Evolutionary conservation across 2,113 vertebrate genomes (phyloP).

Genomic region (Pavo muticus): DNA sequence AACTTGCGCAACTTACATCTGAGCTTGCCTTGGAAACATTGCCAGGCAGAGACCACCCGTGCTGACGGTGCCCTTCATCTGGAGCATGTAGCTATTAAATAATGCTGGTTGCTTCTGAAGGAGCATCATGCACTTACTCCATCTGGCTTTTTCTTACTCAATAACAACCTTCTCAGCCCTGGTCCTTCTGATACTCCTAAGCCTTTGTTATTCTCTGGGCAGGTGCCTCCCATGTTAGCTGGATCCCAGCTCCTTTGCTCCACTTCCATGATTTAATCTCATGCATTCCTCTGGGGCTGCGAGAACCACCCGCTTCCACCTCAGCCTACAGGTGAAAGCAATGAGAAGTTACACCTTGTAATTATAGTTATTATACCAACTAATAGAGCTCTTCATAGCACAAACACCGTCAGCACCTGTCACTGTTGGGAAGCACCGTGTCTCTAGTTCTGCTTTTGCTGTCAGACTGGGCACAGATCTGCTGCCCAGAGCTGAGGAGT

Average conservation of each 20-base stretch:
- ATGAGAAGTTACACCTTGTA: slow-evolving; percentile 37
- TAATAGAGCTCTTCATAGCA: slow-evolving; percentile 44
- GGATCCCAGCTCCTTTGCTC: slow-evolving; percentile 16
- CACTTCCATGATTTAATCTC: slow-evolving; percentile 35
- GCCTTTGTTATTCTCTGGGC: not conserved
- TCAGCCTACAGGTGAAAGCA: slow-evolving; percentile 65
- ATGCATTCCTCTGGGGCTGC: slow-evolving; percentile 41
- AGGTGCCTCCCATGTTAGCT: slow-evolving; percentile 28
- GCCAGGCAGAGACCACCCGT: slow-evolving; percentile 37
- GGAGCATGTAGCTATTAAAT: not conserved
- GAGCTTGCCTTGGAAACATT: not conserved
- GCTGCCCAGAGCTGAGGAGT: not conserved
- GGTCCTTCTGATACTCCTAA: not conserved
- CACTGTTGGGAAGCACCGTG: slow-evolving; percentile 7
- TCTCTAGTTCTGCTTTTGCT: slow-evolving; percentile 4
- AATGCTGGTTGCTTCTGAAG: not conserved
- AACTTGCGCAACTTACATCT: slow-evolving; percentile 16
- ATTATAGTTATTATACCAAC: slow-evolving; percentile 63
- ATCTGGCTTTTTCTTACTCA: not conserved
- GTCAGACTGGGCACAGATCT: not conserved
- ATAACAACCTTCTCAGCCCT: not conserved
- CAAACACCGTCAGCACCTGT: not conserved
- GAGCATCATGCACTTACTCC: not conserved
- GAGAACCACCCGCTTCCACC: not conserved
- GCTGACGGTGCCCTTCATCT: not conserved